Evolutionary conservation across 1,140 invertebrate species (phyloP).

Genomic region (Solenopsis invicta): DNA sequence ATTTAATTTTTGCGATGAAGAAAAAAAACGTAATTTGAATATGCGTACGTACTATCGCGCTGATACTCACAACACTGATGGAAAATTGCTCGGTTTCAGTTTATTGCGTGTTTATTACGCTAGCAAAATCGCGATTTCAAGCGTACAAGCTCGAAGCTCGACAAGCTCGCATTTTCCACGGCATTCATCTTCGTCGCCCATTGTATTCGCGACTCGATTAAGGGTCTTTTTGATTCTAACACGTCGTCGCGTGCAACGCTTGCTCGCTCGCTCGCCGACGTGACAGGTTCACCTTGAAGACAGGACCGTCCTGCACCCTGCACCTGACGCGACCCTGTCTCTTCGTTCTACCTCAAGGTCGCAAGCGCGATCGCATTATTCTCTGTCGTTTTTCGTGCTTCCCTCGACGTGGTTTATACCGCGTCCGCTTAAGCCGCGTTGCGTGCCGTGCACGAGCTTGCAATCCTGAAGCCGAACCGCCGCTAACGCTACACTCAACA

Average conservation of each 20-base stretch:
- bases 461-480: conserved; percentile 28
- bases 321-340: conserved; percentile 48
- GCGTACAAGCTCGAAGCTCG: too few relatives aligned
- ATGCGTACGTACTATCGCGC: background rate
- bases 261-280: background rate
- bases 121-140: background rate
- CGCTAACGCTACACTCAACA: background rate
- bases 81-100: background rate
- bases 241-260: conserved; percentile 50
- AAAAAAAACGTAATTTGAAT: conserved; percentile 24
- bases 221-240: conserved; percentile 37
- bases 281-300: conserved; percentile 65
- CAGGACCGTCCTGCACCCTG: conserved; percentile 33
- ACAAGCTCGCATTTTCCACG: conserved; percentile 47
- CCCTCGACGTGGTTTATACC: conserved; percentile 68
- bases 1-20: background rate
- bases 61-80: background rate
- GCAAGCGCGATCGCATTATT: conserved; percentile 69
- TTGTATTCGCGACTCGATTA: conserved; percentile 49
- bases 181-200: conserved; percentile 63
- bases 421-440: conserved; percentile 29
- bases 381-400: conserved; percentile 70
- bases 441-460: conserved; percentile 64
- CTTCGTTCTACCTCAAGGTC: conserved; percentile 66
- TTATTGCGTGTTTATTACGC: background rate